Evolutionary conservation across 1,140 invertebrate species (phyloP).

Genomic region (Brachionus asplanchnoidis): DNA sequence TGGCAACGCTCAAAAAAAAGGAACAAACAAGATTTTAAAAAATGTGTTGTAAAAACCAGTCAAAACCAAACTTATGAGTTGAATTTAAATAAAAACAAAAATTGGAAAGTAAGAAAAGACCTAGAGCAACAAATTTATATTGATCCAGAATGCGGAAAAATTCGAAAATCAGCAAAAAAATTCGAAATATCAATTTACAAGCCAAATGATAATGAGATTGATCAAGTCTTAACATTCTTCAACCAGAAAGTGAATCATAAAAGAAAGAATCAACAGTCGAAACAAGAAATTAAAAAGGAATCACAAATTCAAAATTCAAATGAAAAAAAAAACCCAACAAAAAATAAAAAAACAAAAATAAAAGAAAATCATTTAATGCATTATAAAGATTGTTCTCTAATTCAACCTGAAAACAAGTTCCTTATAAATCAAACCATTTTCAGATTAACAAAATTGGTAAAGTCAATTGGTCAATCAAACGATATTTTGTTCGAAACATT

Average conservation of each 20-base stretch:
- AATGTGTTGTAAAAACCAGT: not conserved
- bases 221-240: not conserved
- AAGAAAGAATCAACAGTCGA: not conserved
- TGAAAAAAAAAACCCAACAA: not conserved
- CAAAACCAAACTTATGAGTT: not conserved
- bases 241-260: not conserved
- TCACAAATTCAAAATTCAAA: not conserved
- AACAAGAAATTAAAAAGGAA: not conserved
- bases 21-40: not conserved
- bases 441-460: not conserved
- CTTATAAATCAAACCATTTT: not conserved
- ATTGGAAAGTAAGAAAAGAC: not conserved
- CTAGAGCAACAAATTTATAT: not conserved
- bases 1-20: not conserved
- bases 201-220: not conserved
- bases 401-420: not conserved
- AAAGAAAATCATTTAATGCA: not conserved
- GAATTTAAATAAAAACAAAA: slow-evolving; percentile 29
- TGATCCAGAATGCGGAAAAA: not conserved
- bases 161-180: not conserved
- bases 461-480: not conserved
- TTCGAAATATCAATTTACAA: not conserved
- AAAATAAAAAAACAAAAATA: not conserved
- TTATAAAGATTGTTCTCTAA: not conserved
- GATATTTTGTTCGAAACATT: not conserved